Evolutionary conservation across 2,797 vertebrate species (phyloP).

Genomic region (Tapirus indicus): DNA sequence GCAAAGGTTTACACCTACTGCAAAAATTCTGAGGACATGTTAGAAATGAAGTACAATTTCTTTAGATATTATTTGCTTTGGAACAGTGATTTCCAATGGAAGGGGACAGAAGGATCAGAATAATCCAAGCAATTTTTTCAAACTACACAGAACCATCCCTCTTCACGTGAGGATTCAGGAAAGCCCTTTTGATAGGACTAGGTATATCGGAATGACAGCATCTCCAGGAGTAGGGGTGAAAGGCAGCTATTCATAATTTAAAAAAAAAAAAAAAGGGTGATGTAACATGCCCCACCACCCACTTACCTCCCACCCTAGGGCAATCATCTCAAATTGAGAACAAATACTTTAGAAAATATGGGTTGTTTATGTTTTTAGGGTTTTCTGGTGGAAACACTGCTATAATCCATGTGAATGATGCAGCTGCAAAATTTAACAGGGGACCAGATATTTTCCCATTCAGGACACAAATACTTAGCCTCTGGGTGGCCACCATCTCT

Average conservation of each 20-base stretch:
- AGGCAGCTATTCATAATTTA: not conserved
- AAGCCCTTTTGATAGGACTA: slow-evolving; percentile 7
- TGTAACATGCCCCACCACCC: slow-evolving; percentile 41
- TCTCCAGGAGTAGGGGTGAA: not conserved
- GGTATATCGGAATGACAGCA: not conserved
- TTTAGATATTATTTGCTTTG: not conserved
- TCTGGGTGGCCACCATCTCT: slow-evolving; percentile 20
- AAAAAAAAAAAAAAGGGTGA: slow-evolving; percentile 38
- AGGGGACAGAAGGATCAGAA: not conserved
- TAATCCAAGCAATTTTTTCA: not conserved
- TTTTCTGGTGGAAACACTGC: not conserved
- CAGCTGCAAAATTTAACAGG: not conserved
- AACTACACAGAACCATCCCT: not conserved
- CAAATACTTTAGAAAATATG: not conserved
- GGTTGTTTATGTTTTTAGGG: not conserved
- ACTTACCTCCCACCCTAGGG: slow-evolving; percentile 63
- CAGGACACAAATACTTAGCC: slow-evolving; percentile 20
- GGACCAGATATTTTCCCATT: not conserved
- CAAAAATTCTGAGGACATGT: not conserved
- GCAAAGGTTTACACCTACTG: not conserved
- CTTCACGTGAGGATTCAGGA: not conserved
- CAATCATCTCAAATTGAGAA: slow-evolving; percentile 59
- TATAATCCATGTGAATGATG: not conserved
- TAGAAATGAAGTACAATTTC: slow-evolving; percentile 3
- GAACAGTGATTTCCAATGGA: not conserved